These are phyloP conservation scores for Festucalex cinctus DNA, from an alignment of 2,113 vertebrate genomes.

Conservation along the genomic window DNA sequence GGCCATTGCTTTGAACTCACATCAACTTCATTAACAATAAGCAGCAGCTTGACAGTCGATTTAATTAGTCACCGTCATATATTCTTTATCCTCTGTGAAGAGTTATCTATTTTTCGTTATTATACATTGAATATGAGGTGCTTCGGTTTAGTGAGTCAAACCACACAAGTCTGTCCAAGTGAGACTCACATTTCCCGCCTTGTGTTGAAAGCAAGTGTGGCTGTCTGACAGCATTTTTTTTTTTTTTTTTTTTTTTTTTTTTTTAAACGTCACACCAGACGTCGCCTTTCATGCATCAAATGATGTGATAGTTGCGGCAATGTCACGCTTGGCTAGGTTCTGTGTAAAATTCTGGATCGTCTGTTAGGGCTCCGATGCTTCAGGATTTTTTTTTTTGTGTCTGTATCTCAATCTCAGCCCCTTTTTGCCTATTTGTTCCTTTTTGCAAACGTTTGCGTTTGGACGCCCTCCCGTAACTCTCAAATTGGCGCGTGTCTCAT, in stretches of 20 bases:
- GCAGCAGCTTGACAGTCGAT: too few relatives aligned
- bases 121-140: too few relatives aligned
- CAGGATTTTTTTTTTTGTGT: not conserved
- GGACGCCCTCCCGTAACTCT: conserved; percentile 25
- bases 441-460: conserved; percentile 38
- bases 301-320: not conserved
- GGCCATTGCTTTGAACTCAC: not conserved
- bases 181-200: not conserved
- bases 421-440: conserved; percentile 34
- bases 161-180: not conserved
- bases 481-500: conserved; percentile 41
- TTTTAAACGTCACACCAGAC: not conserved
- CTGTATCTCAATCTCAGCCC: conserved; percentile 29
- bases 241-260: not conserved
- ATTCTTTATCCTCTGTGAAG: not conserved
- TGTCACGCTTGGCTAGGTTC: not conserved
- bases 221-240: not conserved
- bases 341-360: not conserved
- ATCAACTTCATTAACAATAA: too few relatives aligned
- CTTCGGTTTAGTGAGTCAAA: too few relatives aligned
- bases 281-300: not conserved
- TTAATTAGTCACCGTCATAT: not conserved
- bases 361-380: not conserved
- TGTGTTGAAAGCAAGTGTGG: not conserved
- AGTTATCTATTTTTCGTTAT: not conserved